Evolutionary conservation across 2,113 vertebrate genomes (phyloP).

Genomic region (Muntiacus muntjak): DNA sequence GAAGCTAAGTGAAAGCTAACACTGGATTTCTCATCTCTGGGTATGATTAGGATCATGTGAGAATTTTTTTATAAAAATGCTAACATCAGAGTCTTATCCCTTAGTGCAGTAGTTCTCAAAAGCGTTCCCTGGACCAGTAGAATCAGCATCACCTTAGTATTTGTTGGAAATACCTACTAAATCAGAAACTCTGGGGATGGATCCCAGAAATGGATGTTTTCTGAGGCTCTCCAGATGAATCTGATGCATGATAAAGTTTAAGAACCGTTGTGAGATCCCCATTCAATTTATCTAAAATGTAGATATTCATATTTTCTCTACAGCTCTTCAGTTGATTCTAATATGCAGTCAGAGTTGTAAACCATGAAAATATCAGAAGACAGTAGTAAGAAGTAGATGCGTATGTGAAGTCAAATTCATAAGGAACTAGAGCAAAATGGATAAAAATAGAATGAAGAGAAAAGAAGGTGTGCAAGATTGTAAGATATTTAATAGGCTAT

Average conservation of each 20-base stretch:
- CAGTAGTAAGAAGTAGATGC: not conserved
- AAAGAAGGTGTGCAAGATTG: not conserved
- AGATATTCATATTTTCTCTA: not conserved
- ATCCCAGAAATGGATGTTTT: not conserved
- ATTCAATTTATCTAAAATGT: not conserved
- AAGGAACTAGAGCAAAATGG: not conserved
- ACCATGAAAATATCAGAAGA: not conserved
- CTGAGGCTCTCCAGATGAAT: not conserved
- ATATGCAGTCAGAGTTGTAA: not conserved
- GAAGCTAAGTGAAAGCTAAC: not conserved
- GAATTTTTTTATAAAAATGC: not conserved
- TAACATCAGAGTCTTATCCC: not conserved
- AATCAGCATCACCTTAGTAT: not conserved
- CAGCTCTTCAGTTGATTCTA: not conserved
- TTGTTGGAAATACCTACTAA: not conserved
- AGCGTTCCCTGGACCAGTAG: not conserved
- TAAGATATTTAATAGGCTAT: not conserved
- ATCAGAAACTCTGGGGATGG: not conserved
- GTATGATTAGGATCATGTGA: not conserved
- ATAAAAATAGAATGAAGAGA: not conserved
- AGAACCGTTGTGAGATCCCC: not conserved
- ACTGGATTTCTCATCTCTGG: not conserved
- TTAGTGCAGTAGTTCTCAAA: not conserved
- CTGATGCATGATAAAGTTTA: not conserved
- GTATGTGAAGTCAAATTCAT: not conserved